A percentile compares a stretch with the other conserved stretches of the same genome.
Evolutionary conservation across 2,888 invertebrate genomes (phyloP).

Genomic region (Germaria angustata): DNA sequence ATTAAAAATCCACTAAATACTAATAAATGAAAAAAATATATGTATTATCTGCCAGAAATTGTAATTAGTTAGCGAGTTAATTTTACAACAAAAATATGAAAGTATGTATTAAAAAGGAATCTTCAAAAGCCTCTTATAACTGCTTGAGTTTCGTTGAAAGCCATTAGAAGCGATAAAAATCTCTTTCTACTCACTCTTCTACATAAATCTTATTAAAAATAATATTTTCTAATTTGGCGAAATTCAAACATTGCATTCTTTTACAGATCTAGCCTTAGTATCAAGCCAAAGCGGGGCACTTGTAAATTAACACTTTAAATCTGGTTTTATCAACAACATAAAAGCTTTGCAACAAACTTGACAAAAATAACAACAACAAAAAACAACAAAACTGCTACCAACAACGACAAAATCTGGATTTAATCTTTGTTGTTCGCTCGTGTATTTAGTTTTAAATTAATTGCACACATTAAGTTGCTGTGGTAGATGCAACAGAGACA

Average conservation of each 20-base stretch:
- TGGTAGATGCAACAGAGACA: conserved; percentile 4
- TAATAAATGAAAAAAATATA: too few species aligned
- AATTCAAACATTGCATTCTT: background rate
- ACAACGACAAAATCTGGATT: conserved; percentile 27
- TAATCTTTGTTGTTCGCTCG: conserved; percentile 44
- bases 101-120: too few species aligned
- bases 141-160: too few species aligned
- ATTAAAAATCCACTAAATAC: too few species aligned
- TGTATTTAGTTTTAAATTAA: conserved; percentile 57
- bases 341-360: conserved; percentile 32
- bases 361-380: background rate
- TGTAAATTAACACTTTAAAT: conserved; percentile 60
- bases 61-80: too few species aligned
- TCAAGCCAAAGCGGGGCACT: conserved; percentile 16
- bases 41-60: too few species aligned
- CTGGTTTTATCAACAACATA: conserved; percentile 43
- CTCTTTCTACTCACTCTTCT: too few species aligned
- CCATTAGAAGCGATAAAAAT: too few species aligned
- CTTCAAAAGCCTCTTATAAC: too few species aligned
- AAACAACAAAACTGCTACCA: background rate
- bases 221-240: too few species aligned
- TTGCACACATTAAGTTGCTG: conserved; percentile 52
- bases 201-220: too few species aligned
- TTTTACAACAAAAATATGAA: too few species aligned
- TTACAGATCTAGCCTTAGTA: background rate